A percentile compares a stretch with the other conserved stretches of the same genome.
Evolutionary conservation across 1,140 invertebrate genomes (phyloP).

Genomic region (Papilio helenus): DNA sequence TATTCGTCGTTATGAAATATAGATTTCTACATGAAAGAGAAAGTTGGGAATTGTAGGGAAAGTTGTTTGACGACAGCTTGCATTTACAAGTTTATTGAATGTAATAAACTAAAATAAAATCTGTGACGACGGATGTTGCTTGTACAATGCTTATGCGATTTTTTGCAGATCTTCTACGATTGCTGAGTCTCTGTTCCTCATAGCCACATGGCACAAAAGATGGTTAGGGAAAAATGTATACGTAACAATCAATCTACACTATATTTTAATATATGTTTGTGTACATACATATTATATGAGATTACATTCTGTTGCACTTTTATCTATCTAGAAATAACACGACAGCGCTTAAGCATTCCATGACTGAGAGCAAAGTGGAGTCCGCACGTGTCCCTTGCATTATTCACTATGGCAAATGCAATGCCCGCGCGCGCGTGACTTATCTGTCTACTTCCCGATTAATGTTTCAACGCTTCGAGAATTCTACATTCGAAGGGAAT

Average conservation of each 20-base stretch:
- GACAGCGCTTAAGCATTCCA: constrained; percentile 62
- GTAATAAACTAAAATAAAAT: not conserved
- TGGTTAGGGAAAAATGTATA: too few species aligned
- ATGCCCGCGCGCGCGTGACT: constrained; percentile 61
- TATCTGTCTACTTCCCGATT: constrained; percentile 59
- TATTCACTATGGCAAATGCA: constrained; percentile 75
- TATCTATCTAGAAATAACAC: constrained; percentile 47
- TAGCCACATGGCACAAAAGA: too few species aligned
- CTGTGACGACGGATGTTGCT: too few species aligned
- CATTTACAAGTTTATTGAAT: constrained; percentile 24
- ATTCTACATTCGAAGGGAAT: constrained; percentile 45
- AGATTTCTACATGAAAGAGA: not conserved
- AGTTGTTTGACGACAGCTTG: not conserved
- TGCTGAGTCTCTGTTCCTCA: too few species aligned
- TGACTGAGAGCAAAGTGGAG: constrained; percentile 54
- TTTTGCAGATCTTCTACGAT: too few species aligned
- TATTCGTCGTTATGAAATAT: constrained; percentile 29
- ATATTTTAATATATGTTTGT: not conserved
- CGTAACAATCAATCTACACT: too few species aligned
- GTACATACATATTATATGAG: not conserved
- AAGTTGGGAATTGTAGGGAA: constrained; percentile 17
- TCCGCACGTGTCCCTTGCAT: constrained; percentile 69
- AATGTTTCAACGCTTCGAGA: constrained; percentile 60
- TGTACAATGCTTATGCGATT: too few species aligned
- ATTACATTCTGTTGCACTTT: not conserved